phyloP scores from a whole-genome alignment of 1,140 invertebrate genomes.

The Achatina immaculata region DNA sequence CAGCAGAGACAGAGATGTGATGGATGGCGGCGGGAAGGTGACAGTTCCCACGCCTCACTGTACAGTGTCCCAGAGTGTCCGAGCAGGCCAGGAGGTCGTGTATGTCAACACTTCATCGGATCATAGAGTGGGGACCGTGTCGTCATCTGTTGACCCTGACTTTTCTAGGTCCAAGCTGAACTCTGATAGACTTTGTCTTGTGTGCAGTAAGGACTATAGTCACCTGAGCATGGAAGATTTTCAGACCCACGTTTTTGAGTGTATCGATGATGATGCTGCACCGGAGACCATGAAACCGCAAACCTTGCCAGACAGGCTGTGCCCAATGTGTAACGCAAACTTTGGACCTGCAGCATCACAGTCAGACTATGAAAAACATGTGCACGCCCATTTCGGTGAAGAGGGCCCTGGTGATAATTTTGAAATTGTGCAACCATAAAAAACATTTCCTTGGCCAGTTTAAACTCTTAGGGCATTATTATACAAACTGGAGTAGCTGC shows the following conservation, averaged over 20 bases:
- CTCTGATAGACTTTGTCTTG: constrained; percentile 52
- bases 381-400: constrained; percentile 60
- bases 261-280: constrained; percentile 53
- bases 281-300: constrained; percentile 46
- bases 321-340: constrained; percentile 57
- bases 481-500: too few relatives aligned
- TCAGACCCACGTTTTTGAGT: constrained; percentile 61
- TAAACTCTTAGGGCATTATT: too few relatives aligned
- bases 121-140: neutral
- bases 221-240: constrained; percentile 56
- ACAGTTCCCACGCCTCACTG: neutral
- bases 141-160: neutral
- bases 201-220: constrained; percentile 53
- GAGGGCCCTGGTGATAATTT: too few relatives aligned
- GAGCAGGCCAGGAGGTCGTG: neutral
- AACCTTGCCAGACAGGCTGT: constrained; percentile 35
- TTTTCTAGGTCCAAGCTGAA: neutral
- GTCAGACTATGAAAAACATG: constrained; percentile 57
- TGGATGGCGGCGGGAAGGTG: neutral
- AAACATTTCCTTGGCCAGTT: too few relatives aligned
- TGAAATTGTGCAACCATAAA: too few relatives aligned
- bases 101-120: neutral
- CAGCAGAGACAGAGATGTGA: neutral
- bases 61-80: neutral
- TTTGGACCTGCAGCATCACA: constrained; percentile 49